phyloP scores from a whole-genome alignment of 2,888 invertebrate genomes.

The Rutpela maculata region DNA sequence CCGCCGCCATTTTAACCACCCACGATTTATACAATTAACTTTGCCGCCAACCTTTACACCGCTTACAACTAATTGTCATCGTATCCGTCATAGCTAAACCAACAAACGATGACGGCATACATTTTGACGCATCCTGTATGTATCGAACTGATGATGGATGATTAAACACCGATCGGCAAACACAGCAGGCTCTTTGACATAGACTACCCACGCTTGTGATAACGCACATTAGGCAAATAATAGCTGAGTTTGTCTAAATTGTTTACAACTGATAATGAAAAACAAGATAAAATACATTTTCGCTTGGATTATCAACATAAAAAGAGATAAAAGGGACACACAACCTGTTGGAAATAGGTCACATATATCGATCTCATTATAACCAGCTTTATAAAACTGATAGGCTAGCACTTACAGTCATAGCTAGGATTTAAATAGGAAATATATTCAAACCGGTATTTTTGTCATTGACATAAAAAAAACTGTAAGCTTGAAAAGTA shows the following conservation, averaged over 20 bases:
- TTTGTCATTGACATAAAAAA: too few species aligned
- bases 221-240: neutral
- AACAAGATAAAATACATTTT: constrained; percentile 17
- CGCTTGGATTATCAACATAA: constrained; percentile 19
- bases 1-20: constrained; percentile 18
- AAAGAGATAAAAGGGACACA: constrained; percentile 24
- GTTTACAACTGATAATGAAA: constrained; percentile 8
- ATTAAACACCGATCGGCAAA: neutral
- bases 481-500: too few species aligned
- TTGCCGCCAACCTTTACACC: neutral
- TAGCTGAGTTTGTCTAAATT: constrained; percentile 12
- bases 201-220: neutral
- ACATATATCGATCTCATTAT: constrained; percentile 20
- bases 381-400: neutral
- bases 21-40: neutral
- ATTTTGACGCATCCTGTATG: neutral
- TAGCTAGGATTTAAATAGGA: too few species aligned
- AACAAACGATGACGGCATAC: neutral
- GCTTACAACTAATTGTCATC: neutral
- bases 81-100: neutral
- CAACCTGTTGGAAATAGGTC: constrained; percentile 36
- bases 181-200: neutral
- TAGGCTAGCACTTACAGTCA: too few species aligned
- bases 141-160: neutral
- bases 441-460: too few species aligned